Percentiles rank a stretch among this genome's conserved stretches.
Evolutionary conservation across 2,113 vertebrate genomes (phyloP).

Genomic region (Aldabrachelys gigantea): DNA sequence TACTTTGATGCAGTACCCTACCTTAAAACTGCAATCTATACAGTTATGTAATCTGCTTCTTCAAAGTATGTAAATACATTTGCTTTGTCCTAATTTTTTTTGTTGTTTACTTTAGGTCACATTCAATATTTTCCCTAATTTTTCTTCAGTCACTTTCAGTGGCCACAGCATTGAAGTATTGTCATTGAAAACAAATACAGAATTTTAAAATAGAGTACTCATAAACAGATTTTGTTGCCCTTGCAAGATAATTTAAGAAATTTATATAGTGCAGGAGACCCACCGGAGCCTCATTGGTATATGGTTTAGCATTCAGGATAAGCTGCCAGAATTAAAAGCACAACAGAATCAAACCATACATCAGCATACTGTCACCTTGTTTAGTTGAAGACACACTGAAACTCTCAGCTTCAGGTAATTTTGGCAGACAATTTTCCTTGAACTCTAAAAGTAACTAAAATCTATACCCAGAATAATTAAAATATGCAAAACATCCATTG

Average conservation of each 20-base stretch:
- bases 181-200: not conserved
- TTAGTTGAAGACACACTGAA: conserved; percentile 22
- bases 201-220: not conserved
- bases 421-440: too few relatives aligned
- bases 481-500: conserved; percentile 54
- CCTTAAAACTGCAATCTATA: not conserved
- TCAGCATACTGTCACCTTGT: conserved; percentile 11
- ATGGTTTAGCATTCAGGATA: not conserved
- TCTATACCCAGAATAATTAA: conserved; percentile 64
- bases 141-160: not conserved
- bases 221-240: not conserved
- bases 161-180: not conserved
- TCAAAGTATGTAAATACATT: not conserved
- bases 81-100: not conserved
- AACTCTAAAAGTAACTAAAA: conserved; percentile 45
- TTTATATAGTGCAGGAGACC: not conserved
- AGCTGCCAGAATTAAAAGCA: conserved; percentile 19
- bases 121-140: not conserved
- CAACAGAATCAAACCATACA: not conserved
- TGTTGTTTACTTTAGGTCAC: not conserved
- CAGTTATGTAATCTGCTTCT: not conserved
- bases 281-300: rapidly evolving
- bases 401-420: not conserved
- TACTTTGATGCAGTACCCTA: rapidly evolving
- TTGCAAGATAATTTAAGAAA: not conserved